phyloP scores from a whole-genome alignment of 2,888 invertebrate genomes.

The Phengaris arion region DNA sequence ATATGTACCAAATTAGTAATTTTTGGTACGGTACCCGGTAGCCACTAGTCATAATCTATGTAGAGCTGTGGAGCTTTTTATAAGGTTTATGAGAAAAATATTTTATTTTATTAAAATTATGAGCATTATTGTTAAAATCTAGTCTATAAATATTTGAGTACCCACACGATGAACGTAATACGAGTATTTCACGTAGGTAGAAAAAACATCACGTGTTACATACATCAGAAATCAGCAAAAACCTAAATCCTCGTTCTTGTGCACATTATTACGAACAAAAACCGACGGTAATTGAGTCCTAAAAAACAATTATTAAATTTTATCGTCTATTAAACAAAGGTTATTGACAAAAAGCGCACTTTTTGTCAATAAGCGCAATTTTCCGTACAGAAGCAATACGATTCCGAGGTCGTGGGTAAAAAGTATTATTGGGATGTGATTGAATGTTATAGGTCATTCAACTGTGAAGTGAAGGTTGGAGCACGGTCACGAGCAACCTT shows the following conservation, averaged over 20 bases:
- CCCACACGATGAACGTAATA: no score
- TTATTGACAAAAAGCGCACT: background rate
- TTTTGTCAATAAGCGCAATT: constrained; percentile 1
- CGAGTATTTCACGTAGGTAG: no score
- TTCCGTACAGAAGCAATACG: background rate
- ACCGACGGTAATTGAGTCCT: background rate
- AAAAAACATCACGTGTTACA: background rate
- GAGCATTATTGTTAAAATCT: no score
- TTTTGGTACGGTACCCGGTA: no score
- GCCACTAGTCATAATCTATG: no score
- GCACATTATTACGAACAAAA: constrained; percentile 17
- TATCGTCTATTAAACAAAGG: constrained; percentile 20
- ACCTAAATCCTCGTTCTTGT: background rate
- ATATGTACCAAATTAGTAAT: no score
- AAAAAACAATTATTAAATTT: constrained; percentile 24
- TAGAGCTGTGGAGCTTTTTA: no score
- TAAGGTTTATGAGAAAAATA: no score
- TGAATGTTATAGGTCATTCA: constrained; percentile 29
- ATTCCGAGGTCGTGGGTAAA: background rate
- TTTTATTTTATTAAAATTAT: no score
- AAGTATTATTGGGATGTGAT: constrained; percentile 23
- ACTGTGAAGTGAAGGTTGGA: constrained; percentile 7
- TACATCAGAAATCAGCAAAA: background rate
- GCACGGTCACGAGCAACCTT: constrained; percentile 3
- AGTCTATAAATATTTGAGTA: no score